These are phyloP conservation scores for Typhlomys cinereus DNA, from an alignment of 2,113 vertebrate species.

Conservation along the genomic window DNA sequence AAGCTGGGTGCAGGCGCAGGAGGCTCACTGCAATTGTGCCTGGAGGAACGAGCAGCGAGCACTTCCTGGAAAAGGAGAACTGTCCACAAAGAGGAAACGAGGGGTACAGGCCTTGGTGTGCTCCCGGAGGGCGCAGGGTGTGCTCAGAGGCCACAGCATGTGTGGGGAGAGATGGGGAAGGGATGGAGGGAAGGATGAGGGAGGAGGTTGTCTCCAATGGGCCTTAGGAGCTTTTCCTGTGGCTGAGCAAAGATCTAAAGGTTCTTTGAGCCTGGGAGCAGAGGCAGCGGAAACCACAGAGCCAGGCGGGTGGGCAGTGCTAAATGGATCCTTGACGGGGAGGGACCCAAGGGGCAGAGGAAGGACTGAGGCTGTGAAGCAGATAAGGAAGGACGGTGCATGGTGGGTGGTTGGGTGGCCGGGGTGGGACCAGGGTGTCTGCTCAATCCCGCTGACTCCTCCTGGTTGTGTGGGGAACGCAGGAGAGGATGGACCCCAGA, in stretches of 20 bases:
- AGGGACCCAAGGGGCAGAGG: fast-evolving
- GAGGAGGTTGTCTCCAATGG: not conserved
- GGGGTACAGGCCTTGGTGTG: not conserved
- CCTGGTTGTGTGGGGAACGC: fast-evolving
- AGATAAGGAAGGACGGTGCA: fast-evolving
- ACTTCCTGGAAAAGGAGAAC: not conserved
- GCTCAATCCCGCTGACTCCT: not conserved
- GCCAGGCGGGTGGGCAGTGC: not conserved
- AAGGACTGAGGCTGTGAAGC: fast-evolving
- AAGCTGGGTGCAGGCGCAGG: not conserved
- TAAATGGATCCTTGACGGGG: no score
- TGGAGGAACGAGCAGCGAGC: not conserved
- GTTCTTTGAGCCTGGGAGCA: fast-evolving
- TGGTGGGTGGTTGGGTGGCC: not conserved
- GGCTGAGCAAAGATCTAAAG: not conserved
- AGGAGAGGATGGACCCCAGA: fast-evolving
- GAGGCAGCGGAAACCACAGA: not conserved
- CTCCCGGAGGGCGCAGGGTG: not conserved
- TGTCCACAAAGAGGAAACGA: not conserved
- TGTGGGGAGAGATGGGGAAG: not conserved
- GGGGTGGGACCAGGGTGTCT: no score
- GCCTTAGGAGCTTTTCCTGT: not conserved
- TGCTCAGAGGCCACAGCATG: not conserved
- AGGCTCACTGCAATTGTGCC: not conserved
- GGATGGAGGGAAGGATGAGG: not conserved